phyloP scores from a whole-genome alignment of 2,113 vertebrate genomes.

The Callopanchax toddi region DNA sequence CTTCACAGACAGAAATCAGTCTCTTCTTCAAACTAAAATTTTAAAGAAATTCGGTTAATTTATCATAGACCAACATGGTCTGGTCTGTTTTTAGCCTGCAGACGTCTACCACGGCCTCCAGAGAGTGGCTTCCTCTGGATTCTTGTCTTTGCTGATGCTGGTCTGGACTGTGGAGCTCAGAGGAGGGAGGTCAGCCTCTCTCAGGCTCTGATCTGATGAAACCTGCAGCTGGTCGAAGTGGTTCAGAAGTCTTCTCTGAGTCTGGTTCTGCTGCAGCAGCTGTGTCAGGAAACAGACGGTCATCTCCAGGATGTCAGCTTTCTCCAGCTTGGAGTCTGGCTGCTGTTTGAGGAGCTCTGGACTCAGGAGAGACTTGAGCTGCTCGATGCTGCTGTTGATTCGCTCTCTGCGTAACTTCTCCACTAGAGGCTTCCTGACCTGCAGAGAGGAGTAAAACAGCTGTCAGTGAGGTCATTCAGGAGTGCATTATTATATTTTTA shows the following conservation, averaged over 20 bases:
- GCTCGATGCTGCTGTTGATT: slow-evolving; percentile 70
- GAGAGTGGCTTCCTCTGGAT: slow-evolving; percentile 40
- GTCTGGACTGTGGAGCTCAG: slow-evolving; percentile 44
- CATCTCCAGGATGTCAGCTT: slow-evolving; percentile 75
- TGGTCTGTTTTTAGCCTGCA: slow-evolving; percentile 18
- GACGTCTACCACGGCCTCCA: slow-evolving; percentile 73
- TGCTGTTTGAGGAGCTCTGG: slow-evolving; percentile 66
- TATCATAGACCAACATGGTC: slow-evolving; percentile 44
- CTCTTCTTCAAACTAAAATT: slow-evolving; percentile 11
- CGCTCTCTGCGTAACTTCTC: slow-evolving; percentile 70
- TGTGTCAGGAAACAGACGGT: slow-evolving; percentile 50
- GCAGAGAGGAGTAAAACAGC: slow-evolving; percentile 13
- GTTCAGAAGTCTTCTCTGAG: slow-evolving; percentile 36
- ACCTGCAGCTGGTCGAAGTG: slow-evolving; percentile 48
- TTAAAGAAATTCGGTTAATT: not conserved
- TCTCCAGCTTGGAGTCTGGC: slow-evolving; percentile 74
- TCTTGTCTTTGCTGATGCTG: slow-evolving; percentile 54
- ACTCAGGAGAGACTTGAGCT: slow-evolving; percentile 67
- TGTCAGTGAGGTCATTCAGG: slow-evolving; percentile 18
- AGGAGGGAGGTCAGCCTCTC: slow-evolving; percentile 33
- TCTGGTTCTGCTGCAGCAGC: slow-evolving; percentile 30
- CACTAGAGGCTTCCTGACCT: slow-evolving; percentile 66
- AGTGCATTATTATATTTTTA: too few relatives aligned
- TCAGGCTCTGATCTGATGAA: slow-evolving; percentile 32
- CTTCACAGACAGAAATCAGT: not conserved